Percentiles rank a stretch among this genome's conserved stretches.
Conservation (phyloP, 2,888 invertebrate genomes). For the Orchestes rusci region DNA sequence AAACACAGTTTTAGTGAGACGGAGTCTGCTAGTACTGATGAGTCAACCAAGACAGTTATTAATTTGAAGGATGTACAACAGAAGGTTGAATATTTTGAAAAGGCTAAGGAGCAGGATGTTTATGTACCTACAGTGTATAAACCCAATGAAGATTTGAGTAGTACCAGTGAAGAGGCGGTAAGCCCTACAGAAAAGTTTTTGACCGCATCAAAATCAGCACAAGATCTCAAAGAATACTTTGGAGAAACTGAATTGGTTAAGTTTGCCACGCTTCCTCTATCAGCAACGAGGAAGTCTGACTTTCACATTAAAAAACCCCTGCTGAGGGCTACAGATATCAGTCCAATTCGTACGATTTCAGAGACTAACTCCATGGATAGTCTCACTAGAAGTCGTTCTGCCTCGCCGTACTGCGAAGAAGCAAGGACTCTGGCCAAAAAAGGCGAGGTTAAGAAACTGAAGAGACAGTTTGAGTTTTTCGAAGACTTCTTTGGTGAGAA, state of each 20-base stretch:
- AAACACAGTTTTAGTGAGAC: conserved; percentile 58
- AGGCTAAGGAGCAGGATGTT: conserved; percentile 51
- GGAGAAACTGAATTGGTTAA: conserved; percentile 60
- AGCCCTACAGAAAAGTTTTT: conserved; percentile 9
- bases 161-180: conserved; percentile 29
- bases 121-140: conserved; percentile 42
- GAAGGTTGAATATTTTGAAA: conserved; percentile 77
- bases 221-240: conserved; percentile 74
- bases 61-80: conserved; percentile 57
- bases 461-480: conserved; percentile 67
- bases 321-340: conserved; percentile 39
- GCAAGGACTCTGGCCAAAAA: conserved; percentile 65
- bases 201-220: conserved; percentile 55
- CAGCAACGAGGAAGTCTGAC: conserved; percentile 44
- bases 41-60: conserved; percentile 63
- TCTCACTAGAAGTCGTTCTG: conserved; percentile 62
- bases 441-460: conserved; percentile 72
- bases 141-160: conserved; percentile 44
- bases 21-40: conserved; percentile 66
- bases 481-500: conserved; percentile 38
- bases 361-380: conserved; percentile 57
- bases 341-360: conserved; percentile 41
- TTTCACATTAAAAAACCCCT: conserved; percentile 44
- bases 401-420: conserved; percentile 66
- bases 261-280: conserved; percentile 49